phyloP scores from a whole-genome alignment of 1,140 invertebrate species.

The Drosophila parabipectinata region DNA sequence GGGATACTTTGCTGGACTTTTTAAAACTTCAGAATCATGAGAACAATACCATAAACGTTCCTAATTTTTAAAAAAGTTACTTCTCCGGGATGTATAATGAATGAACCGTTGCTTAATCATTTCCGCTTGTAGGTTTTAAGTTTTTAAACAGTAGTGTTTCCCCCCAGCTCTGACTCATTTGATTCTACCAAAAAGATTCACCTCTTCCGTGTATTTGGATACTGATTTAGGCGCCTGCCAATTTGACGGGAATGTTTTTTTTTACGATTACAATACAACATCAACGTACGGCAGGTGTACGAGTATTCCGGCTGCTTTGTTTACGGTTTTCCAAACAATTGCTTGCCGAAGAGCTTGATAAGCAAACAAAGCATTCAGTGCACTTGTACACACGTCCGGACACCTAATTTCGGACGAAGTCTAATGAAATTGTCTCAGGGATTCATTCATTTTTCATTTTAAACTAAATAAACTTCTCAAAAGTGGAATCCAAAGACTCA shows the following conservation, averaged over 20 bases:
- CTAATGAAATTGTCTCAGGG: not conserved
- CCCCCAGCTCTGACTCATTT: conserved; percentile 45
- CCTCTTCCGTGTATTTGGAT: conserved; percentile 27
- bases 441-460: not conserved
- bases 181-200: conserved; percentile 24
- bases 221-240: conserved; percentile 41
- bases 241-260: conserved; percentile 41
- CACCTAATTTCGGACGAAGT: not conserved
- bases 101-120: conserved; percentile 51
- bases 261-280: conserved; percentile 30
- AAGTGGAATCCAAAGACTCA: conserved; percentile 73
- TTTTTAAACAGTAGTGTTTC: conserved; percentile 46
- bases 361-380: conserved; percentile 54
- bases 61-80: no score
- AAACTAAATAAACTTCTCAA: not conserved
- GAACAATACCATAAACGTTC: no score
- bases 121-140: conserved; percentile 9
- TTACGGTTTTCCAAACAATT: conserved; percentile 62
- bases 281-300: conserved; percentile 28
- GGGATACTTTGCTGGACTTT: no score
- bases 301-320: conserved; percentile 30
- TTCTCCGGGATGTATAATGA: no score
- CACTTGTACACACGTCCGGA: conserved; percentile 12
- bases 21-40: no score
- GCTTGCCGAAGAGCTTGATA: conserved; percentile 55